Evolutionary conservation across 2,113 vertebrate species (phyloP).

Genomic region (Microcebus murinus): DNA sequence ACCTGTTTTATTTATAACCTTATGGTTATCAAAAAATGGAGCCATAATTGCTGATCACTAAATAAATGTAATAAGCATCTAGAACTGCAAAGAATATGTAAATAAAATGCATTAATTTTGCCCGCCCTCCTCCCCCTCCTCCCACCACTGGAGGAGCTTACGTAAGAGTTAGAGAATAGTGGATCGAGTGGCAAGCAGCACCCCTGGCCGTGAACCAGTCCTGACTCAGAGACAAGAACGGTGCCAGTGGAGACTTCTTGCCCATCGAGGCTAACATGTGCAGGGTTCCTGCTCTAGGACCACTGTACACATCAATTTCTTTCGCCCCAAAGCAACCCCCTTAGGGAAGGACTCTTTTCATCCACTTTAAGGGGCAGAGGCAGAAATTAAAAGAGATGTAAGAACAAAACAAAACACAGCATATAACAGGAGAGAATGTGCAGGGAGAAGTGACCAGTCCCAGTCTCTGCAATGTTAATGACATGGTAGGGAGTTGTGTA

Average conservation of each 20-base stretch:
- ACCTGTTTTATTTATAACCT: not conserved
- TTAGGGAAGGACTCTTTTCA: not conserved
- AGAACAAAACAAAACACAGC: not conserved
- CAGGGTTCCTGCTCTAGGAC: not conserved
- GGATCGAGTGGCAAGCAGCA: not conserved
- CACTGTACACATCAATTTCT: not conserved
- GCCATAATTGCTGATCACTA: not conserved
- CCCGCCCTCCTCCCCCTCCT: accelerated
- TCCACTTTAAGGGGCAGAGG: not conserved
- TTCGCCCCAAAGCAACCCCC: not conserved
- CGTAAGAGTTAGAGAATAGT: not conserved
- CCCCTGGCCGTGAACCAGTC: not conserved
- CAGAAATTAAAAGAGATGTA: not conserved
- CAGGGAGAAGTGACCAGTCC: not conserved
- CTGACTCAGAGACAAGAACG: not conserved
- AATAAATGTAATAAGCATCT: not conserved
- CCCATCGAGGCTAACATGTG: not conserved
- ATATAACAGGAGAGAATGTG: accelerated
- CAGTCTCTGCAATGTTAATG: not conserved
- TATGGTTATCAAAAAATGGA: not conserved
- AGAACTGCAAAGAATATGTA: not conserved
- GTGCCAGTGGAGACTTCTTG: not conserved
- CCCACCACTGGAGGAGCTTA: not conserved
- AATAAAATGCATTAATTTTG: not conserved
- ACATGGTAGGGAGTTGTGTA: accelerated